Evolutionary conservation across 2,888 invertebrate species (phyloP).

Genomic region (Vanessa cardui): DNA sequence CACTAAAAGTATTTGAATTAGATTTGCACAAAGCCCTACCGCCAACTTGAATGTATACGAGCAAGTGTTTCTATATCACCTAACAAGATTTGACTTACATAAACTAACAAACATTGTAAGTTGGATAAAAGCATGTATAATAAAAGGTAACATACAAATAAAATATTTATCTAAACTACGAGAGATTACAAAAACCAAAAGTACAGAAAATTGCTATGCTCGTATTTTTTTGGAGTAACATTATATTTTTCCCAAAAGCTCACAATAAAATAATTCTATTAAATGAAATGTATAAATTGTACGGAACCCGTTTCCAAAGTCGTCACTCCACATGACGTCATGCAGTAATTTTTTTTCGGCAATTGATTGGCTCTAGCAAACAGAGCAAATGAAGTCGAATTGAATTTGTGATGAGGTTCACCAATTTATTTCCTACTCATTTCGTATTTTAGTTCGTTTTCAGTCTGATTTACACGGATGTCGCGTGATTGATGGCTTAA

Average conservation of each 20-base stretch:
- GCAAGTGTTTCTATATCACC: no score
- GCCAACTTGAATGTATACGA: no score
- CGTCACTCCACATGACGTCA: slow-evolving; percentile 30
- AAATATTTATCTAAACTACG: no score
- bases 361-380: slow-evolving; percentile 74
- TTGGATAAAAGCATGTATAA: no score
- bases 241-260: neutral
- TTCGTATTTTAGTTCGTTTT: slow-evolving; percentile 21
- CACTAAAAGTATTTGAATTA: no score
- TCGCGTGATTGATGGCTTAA: slow-evolving; percentile 14
- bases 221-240: no score
- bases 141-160: no score
- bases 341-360: slow-evolving; percentile 64
- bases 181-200: no score
- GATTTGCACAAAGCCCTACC: no score
- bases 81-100: no score
- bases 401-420: slow-evolving; percentile 76
- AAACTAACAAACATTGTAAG: no score
- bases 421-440: slow-evolving; percentile 57
- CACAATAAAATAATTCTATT: neutral
- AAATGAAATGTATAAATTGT: neutral
- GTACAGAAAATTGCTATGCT: no score
- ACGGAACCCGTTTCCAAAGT: slow-evolving; percentile 46
- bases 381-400: slow-evolving; percentile 73
- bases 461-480: neutral